Evolutionary conservation across 2,113 vertebrate species (phyloP).

Genomic region (Etheostoma cragini): DNA sequence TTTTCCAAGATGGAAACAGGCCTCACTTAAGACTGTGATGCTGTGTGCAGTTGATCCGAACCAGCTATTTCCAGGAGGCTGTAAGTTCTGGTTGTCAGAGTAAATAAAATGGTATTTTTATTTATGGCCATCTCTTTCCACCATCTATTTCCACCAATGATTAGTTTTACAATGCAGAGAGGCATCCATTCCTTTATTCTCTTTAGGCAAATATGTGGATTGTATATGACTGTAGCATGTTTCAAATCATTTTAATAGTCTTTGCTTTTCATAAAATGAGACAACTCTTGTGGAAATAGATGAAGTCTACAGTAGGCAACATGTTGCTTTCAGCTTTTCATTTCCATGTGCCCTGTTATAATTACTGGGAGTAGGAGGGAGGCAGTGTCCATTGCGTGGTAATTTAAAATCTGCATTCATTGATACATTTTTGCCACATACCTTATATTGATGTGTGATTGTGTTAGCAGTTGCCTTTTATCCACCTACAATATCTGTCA

Average conservation of each 20-base stretch:
- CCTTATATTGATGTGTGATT: neutral
- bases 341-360: neutral
- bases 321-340: neutral
- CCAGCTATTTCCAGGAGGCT: conserved; percentile 19
- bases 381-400: neutral
- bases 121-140: conserved; percentile 15
- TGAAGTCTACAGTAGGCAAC: neutral
- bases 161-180: conserved; percentile 10
- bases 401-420: neutral
- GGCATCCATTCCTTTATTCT: neutral
- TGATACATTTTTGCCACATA: neutral
- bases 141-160: conserved; percentile 6
- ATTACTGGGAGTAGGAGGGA: neutral
- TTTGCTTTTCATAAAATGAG: neutral
- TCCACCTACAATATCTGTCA: neutral
- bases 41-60: conserved; percentile 29
- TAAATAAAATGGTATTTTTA: conserved; percentile 3
- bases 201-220: neutral
- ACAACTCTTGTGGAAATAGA: neutral
- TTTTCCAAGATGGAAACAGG: conserved; percentile 50
- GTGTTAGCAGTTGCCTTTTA: neutral
- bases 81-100: conserved; percentile 17
- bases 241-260: neutral
- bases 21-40: conserved; percentile 28
- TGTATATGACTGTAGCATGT: neutral